Evolutionary conservation across 2,797 vertebrate species (phyloP), one percentile per base, ranked within the genome.

Genomic region (Pyrocephalus nanus): DNA sequence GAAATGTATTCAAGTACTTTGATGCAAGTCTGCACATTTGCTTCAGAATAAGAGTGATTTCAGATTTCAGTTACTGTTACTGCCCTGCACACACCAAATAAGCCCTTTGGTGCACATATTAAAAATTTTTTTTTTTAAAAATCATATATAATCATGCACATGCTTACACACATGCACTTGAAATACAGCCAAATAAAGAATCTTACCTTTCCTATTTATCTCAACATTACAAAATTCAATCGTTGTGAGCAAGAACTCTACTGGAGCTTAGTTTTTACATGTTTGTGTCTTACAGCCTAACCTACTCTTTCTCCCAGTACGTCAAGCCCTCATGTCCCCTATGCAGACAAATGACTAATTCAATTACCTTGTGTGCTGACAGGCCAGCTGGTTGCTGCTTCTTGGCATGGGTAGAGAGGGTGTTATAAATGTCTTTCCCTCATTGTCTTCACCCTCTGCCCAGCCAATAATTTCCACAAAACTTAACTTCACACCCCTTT

Each of bases 331-430:
- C 4, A 1, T 25, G 77, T 93, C 70, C 86, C 92, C 91, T 87
- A 8, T 32, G 83, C 72, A 93, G 82, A 86, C 73, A 90, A 92
- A 93, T 86, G 43, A 93, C 90, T 95, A 95, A 96, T 76, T 95
- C 70, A 78, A 88, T 93, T 95, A 93, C 90, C 73, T 69, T 92
- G 55, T 34, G 43, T 73, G 86, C 86, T 95, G 80, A 90, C 90
- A 95, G 86, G 58, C 88, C 93, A 95, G 83, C 90, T 95, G 90
- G 82, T 96, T 91, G 73, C 77, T 95, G 58, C 76, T 84, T 92
- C 80, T 81, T 78, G 51, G 83, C 88, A 95, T 34, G 48, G 51
- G 4, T n/a, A 90, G 73, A 75, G n/a, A 89, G 64, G 48, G n/a
- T 55, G 71, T 81, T 90, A 83, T 58, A 93, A 89, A 78, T 30